Conservation (phyloP, 92 coral and sea anemone species). For the Metridium senile region DNA sequence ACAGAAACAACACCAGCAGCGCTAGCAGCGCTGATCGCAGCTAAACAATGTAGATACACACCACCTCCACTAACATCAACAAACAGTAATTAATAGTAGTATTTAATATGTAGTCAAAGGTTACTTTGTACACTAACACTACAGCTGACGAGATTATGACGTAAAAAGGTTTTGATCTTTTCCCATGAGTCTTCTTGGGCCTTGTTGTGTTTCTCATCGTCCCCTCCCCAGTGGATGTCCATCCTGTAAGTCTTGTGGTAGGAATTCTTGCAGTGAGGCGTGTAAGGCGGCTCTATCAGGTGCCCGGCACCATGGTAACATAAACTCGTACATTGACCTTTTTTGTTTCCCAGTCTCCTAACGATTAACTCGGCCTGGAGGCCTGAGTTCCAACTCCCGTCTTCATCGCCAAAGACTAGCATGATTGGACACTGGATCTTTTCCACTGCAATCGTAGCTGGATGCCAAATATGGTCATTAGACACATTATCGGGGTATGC, state of each 20-base stretch:
- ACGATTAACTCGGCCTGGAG: slow-evolving; percentile 55
- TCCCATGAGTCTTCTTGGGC: slow-evolving; percentile 79
- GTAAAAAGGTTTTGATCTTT: slow-evolving; percentile 48
- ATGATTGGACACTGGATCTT: slow-evolving; percentile 65
- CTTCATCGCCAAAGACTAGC: slow-evolving; percentile 68
- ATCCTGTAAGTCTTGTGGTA: slow-evolving; percentile 63
- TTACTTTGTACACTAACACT: neutral
- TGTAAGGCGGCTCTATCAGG: slow-evolving; percentile 76
- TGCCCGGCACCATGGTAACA: slow-evolving; percentile 78
- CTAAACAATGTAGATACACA: no score
- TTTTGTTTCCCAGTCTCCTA: slow-evolving; percentile 53
- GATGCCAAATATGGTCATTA: slow-evolving; percentile 31
- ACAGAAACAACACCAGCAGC: no score
- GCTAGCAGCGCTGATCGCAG: no score
- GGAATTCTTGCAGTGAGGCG: slow-evolving; percentile 63
- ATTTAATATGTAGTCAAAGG: no score
- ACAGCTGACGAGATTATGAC: neutral
- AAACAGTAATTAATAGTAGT: no score
- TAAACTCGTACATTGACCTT: slow-evolving; percentile 38
- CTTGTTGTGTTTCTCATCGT: slow-evolving; percentile 44
- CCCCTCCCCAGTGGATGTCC: slow-evolving; percentile 72
- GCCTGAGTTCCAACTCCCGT: slow-evolving; percentile 45
- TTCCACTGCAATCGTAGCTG: slow-evolving; percentile 71
- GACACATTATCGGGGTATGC: slow-evolving; percentile 51
- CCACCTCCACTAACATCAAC: no score